Base-by-base conservation (phyloP, 2,797 vertebrate genomes). In the Vultur gryphus region DNA sequence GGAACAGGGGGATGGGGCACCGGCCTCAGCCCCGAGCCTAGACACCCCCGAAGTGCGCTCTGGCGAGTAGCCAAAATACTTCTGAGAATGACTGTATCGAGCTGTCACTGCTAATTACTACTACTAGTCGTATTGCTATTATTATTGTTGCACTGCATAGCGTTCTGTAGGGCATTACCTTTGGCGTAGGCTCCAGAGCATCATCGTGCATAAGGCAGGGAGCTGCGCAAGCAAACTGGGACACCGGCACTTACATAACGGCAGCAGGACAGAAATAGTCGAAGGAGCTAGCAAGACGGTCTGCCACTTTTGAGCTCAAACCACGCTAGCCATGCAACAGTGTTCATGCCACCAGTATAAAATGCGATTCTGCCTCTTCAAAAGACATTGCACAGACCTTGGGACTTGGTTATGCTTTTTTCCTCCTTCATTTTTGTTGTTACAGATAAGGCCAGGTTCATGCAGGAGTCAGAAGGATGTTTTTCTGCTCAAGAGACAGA, bases 221-320 rank as follows among this genome's bases (percentile, higher is more conserved):
- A 92, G 91, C 93, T 65, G 91, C 95, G 70, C 85, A 23, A 57
- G 94, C 95, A 88, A 96, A 96, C 61, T 92, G 94, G 95, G 94
- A 19, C 96, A 90, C 61, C 15, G 28, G 93, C 77, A 10, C 92
- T 97, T 95, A 93, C 65, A 13, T 96, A 96, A 97, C 69, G 61
- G 72, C 76, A 49, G 72, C 85, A 75, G 94, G 79, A 81, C 82
- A 77, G 84, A 59, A 93, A 86, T 46, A 84, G 5, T 77, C 15
- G 16, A 61, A 87, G 87, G 79, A 80, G 83, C 52, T 28, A 25
- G 93, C 82, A 31, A 80, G 87, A 48, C 55, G 3, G 76, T 84
- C 81, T 89, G 89, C 79, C 67, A 31, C 91, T 73, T 54, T 9
- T 0, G 5, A 67, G 87, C 82, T 86, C 20, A 19, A 41, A 44